These are phyloP conservation scores for Odocoileus virginianus DNA, from an alignment of 2,113 vertebrate genomes.

Conservation along the genomic window DNA sequence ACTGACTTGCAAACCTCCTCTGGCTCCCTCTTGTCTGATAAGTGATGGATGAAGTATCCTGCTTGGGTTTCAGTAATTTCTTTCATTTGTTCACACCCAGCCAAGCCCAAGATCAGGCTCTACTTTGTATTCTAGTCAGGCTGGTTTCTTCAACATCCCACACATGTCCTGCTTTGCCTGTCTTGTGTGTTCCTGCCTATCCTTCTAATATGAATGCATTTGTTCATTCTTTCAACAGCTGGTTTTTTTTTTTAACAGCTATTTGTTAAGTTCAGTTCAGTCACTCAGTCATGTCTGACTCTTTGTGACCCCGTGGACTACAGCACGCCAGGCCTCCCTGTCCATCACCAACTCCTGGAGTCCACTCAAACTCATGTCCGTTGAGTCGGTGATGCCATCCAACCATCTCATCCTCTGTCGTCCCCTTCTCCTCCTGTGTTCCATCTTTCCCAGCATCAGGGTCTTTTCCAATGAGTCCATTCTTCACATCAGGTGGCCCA, in stretches of 20 bases:
- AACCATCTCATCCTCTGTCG: background rate
- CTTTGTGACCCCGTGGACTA: background rate
- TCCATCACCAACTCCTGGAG: background rate
- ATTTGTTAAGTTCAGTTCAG: background rate
- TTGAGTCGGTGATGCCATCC: background rate
- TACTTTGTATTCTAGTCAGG: background rate
- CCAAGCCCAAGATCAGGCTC: background rate
- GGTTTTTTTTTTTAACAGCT: background rate
- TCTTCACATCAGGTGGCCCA: background rate
- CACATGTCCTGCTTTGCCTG: background rate
- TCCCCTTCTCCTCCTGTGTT: background rate
- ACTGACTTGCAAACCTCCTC: background rate
- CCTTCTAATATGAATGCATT: background rate
- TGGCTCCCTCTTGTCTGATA: background rate
- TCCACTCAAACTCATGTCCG: background rate
- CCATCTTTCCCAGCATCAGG: background rate
- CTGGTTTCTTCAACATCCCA: background rate
- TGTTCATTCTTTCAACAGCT: background rate
- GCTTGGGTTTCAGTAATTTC: background rate
- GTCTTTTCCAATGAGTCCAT: background rate
- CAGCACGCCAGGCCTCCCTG: background rate
- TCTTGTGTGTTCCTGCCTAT: background rate
- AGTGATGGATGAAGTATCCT: background rate
- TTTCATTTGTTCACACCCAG: background rate
- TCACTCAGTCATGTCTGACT: background rate